Base-by-base conservation (phyloP, 2,888 invertebrate genomes). In the Gymnocheta viridis region DNA sequence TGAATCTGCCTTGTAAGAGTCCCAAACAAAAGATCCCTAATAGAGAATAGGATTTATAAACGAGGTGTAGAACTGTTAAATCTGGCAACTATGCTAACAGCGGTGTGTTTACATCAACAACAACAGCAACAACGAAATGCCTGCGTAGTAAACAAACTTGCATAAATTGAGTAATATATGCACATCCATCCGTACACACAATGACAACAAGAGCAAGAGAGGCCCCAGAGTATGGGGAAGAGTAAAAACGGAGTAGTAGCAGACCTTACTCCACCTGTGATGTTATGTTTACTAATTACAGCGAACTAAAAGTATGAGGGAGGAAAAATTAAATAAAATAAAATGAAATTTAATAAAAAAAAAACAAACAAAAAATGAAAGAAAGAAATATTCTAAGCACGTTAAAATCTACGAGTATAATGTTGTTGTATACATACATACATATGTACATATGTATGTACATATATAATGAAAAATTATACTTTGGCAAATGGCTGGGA, bases 391-490 rank as follows among this genome's bases (percentile, higher is more conserved):
- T 84, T 84, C 84, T 62, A 77, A 66, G 56, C 84, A 84, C 84
- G 84, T 84, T 73, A 47, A 79, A 76, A 47, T 82, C 29, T 76
- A 80, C 58, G 49, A 58, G 58, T 77, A 67, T 77, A 77, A 67
- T 79, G 64, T 77, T 80, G 79, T 73, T 77, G 77, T 51, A 22
- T 81, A n/a, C n/a, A n/a, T n/a, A n/a, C n/a, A n/a, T n/a, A n/a
- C n/a, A n/a, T n/a, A n/a, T n/a, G n/a, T n/a, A n/a, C n/a, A n/a
- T n/a, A n/a, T n/a, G n/a, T n/a, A n/a, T n/a, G n/a, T n/a, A n/a
- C n/a, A n/a, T n/a, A n/a, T n/a, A n/a, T n/a, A 84, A 77, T 81
- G 80, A 84, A 84, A 84, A 84, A 77, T 81, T 84, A 84, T 84
- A 81, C 73, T 77, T 73, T 49, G 69, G 73, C 77, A 84, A 84